Evolutionary conservation across 2,113 vertebrate genomes (phyloP).

Genomic region (Hippocampus mohnikei): DNA sequence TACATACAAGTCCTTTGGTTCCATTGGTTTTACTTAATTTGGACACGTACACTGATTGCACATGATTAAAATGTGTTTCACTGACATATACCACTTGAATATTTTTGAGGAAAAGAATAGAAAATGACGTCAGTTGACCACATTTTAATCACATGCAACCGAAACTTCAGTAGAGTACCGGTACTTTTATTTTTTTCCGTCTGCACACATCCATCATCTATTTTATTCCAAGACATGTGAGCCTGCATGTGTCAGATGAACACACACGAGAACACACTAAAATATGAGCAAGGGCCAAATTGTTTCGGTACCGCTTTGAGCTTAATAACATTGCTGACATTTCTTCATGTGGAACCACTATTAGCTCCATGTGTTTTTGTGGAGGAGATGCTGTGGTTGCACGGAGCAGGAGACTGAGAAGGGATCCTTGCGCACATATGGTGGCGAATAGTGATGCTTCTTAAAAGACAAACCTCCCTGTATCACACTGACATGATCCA

Average conservation of each 20-base stretch:
- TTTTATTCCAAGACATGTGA: slow-evolving; percentile 59
- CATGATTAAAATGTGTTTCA: no score
- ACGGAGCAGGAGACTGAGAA: slow-evolving; percentile 16
- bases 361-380: slow-evolving; percentile 57
- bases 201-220: slow-evolving; percentile 54
- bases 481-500: slow-evolving; percentile 44
- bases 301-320: slow-evolving; percentile 34
- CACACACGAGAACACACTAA: slow-evolving; percentile 13
- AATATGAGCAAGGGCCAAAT: slow-evolving; percentile 47
- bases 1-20: no score
- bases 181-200: no score
- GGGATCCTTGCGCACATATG: slow-evolving; percentile 38
- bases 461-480: slow-evolving; percentile 37
- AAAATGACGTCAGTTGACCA: no score
- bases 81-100: no score
- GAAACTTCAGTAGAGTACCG: no score
- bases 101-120: no score
- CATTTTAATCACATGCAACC: no score
- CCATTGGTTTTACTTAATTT: no score
- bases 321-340: slow-evolving; percentile 63
- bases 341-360: slow-evolving; percentile 53
- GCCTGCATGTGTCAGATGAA: slow-evolving; percentile 64
- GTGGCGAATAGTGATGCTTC: slow-evolving; percentile 24
- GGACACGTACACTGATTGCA: no score
- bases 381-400: slow-evolving; percentile 56